These are phyloP conservation scores for Dinomys branickii DNA, from an alignment of 2,113 vertebrate genomes.

Conservation along the genomic window DNA sequence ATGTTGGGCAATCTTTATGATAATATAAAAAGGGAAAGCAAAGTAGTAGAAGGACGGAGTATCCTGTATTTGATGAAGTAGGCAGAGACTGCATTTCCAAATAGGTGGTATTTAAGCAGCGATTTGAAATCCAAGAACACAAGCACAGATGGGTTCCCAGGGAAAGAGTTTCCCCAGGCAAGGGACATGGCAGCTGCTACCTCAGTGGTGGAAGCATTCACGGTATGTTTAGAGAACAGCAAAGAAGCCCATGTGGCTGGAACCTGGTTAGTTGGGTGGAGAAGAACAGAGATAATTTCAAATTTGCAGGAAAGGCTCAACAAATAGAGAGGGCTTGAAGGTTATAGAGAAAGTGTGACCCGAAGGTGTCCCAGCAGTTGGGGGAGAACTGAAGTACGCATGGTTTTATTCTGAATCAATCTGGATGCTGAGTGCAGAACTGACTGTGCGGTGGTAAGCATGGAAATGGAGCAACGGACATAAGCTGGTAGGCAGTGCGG, in stretches of 20 bases:
- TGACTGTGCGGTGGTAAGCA: background rate
- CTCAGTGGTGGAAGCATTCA: background rate
- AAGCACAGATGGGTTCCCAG: background rate
- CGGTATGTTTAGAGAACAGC: background rate
- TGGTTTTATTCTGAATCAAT: background rate
- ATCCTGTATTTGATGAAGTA: background rate
- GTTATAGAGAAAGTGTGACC: background rate
- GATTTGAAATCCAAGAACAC: background rate
- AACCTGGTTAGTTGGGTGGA: background rate
- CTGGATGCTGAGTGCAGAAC: background rate
- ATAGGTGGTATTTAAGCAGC: background rate
- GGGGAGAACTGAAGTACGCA: background rate
- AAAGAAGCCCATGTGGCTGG: background rate
- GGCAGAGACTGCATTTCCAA: background rate
- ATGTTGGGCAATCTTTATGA: no score
- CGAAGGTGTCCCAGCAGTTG: background rate
- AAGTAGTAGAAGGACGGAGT: background rate
- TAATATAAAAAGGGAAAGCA: background rate
- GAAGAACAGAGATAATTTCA: background rate
- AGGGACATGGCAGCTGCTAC: background rate
- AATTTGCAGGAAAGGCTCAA: background rate
- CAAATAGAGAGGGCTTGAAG: no score
- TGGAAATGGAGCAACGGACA: no score
- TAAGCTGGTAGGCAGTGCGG: background rate
- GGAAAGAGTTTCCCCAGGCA: background rate